A percentile compares a stretch with the other conserved stretches of the same genome.
Evolutionary conservation across 2,113 vertebrate genomes (phyloP).

Genomic region (Acinonyx jubatus): DNA sequence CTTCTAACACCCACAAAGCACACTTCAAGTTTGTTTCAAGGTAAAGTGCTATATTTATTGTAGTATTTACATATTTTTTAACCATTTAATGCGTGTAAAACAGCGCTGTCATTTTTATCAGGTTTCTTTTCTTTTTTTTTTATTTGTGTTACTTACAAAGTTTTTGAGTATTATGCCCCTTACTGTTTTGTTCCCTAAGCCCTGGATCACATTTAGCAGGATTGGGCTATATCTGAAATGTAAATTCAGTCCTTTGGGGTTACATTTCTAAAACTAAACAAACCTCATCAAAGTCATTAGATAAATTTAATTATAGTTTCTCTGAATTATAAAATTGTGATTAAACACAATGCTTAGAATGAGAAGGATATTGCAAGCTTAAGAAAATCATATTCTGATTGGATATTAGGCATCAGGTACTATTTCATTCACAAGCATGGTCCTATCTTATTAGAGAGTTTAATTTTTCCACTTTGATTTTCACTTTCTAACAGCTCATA

Average conservation of each 20-base stretch:
- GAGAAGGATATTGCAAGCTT: not conserved
- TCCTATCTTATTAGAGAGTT: not conserved
- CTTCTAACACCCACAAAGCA: not conserved
- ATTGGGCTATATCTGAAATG: not conserved
- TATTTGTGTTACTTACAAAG: not conserved
- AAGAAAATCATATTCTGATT: not conserved
- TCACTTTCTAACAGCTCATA: not conserved
- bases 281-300: not conserved
- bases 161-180: not conserved
- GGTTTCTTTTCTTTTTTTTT: not conserved
- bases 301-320: not conserved
- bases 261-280: slow-evolving; percentile 37
- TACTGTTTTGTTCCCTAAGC: not conserved
- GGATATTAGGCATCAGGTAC: not conserved
- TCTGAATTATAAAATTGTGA: not conserved
- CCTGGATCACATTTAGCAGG: not conserved
- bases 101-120: not conserved
- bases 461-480: not conserved
- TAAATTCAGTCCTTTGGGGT: not conserved
- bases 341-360: not conserved
- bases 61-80: not conserved
- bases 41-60: not conserved
- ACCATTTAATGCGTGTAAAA: not conserved
- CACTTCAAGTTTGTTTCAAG: not conserved
- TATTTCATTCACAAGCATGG: slow-evolving; percentile 4